These are phyloP conservation scores for Aphaenogaster ashmeadi DNA, from an alignment of 1,140 invertebrate species.

Conservation along the genomic window DNA sequence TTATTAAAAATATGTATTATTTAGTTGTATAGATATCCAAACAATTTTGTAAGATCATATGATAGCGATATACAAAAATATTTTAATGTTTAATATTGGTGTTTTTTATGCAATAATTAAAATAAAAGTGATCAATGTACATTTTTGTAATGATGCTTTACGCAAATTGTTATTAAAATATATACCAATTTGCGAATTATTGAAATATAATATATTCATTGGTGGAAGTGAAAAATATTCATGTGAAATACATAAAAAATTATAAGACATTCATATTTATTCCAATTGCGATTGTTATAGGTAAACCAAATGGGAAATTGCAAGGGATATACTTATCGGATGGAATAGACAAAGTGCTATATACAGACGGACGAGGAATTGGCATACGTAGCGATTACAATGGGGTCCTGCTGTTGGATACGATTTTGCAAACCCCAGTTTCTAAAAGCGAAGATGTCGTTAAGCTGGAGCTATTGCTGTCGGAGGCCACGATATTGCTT, in stretches of 20 bases:
- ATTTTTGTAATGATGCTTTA: not conserved
- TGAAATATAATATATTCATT: not conserved
- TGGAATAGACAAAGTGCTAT: constrained; percentile 93
- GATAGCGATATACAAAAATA: not conserved
- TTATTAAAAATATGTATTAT: not conserved
- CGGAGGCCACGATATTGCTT: constrained; percentile 94
- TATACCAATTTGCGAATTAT: not conserved
- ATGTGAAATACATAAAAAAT: not conserved
- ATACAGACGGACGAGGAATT: constrained; percentile 93
- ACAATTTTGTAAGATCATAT: constrained; percentile 10
- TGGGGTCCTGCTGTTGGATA: constrained; percentile 95
- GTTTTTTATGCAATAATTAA: not conserved
- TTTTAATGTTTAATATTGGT: constrained; percentile 6
- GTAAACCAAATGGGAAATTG: constrained; percentile 87
- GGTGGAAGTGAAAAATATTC: not conserved
- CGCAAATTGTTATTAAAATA: not conserved
- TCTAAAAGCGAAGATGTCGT: constrained; percentile 91
- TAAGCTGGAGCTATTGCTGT: constrained; percentile 94
- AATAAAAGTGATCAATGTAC: not conserved
- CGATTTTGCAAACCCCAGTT: constrained; percentile 94
- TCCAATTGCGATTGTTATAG: constrained; percentile 80
- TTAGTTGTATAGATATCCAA: not conserved
- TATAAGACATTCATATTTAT: not conserved
- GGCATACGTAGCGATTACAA: constrained; percentile 96
- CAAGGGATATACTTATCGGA: constrained; percentile 91